Evolutionary conservation across 2,888 invertebrate species (phyloP).

Genomic region (Conchocele bisecta): DNA sequence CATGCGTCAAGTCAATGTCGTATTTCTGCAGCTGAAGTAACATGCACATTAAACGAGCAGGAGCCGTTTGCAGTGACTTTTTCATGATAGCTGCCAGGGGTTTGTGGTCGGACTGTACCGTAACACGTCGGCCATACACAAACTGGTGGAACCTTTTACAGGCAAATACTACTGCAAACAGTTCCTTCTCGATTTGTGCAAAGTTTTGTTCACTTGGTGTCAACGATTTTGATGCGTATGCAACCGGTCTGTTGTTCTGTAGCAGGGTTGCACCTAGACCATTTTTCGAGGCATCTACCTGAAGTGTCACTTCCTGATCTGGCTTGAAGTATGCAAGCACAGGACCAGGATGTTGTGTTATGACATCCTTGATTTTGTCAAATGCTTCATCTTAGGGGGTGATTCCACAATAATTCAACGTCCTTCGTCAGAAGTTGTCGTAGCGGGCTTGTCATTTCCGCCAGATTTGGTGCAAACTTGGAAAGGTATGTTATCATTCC

Average conservation of each 20-base stretch:
- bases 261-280: constrained; percentile 62
- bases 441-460: constrained; percentile 28
- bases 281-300: constrained; percentile 57
- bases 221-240: constrained; percentile 63
- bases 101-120: constrained; percentile 63
- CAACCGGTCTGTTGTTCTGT: constrained; percentile 60
- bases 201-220: constrained; percentile 56
- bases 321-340: constrained; percentile 51
- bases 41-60: no score
- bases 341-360: constrained; percentile 31
- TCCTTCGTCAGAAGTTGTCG: constrained; percentile 21
- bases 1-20: constrained; percentile 13
- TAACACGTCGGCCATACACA: constrained; percentile 54
- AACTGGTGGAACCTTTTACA: constrained; percentile 57
- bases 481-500: constrained; percentile 26
- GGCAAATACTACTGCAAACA: constrained; percentile 57
- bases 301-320: constrained; percentile 36
- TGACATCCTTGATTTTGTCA: constrained; percentile 13
- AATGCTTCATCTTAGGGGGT: constrained; percentile 24
- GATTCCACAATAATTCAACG: constrained; percentile 17
- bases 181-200: constrained; percentile 62
- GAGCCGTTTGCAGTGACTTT: constrained; percentile 38
- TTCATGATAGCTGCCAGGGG: constrained; percentile 44
- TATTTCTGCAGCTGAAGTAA: constrained; percentile 37
- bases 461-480: constrained; percentile 31